Conservation (phyloP, 2,113 vertebrate species). For the Platysternon megacephalum region DNA sequence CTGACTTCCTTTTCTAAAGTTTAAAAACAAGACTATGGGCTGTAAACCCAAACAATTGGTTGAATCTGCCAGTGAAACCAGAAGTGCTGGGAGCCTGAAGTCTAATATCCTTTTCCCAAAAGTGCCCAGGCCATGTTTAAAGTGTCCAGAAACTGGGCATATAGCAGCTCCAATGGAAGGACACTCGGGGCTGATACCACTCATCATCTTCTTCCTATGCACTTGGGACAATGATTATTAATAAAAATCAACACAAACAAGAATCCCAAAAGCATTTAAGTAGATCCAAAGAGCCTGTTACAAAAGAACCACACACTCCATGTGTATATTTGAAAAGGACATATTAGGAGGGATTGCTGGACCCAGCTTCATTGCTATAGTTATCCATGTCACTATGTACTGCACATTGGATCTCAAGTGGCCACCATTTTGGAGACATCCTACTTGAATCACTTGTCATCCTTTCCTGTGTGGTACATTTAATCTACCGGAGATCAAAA, state of each 20-base stretch:
- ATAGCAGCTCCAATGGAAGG: accelerated
- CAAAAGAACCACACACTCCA: neutral
- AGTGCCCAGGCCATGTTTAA: accelerated
- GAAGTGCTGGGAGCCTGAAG: accelerated
- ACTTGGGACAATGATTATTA: neutral
- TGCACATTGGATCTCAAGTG: accelerated
- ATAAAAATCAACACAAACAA: accelerated
- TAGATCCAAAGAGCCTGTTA: neutral
- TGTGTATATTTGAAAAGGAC: neutral
- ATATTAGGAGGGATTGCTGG: neutral
- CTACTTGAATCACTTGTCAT: accelerated
- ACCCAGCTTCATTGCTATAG: accelerated
- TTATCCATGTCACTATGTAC: accelerated
- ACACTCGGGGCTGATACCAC: neutral
- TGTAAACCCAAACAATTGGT: neutral
- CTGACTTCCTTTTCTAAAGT: neutral
- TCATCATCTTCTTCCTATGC: neutral
- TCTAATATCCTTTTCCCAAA: accelerated
- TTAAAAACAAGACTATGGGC: neutral
- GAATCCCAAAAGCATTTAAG: accelerated
- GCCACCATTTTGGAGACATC: neutral
- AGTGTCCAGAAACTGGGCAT: accelerated
- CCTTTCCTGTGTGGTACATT: accelerated
- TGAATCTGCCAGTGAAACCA: accelerated
- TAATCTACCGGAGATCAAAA: accelerated